These are phyloP conservation scores for Hylaeus volcanicus DNA, from an alignment of 1,140 invertebrate species.

Conservation along the genomic window DNA sequence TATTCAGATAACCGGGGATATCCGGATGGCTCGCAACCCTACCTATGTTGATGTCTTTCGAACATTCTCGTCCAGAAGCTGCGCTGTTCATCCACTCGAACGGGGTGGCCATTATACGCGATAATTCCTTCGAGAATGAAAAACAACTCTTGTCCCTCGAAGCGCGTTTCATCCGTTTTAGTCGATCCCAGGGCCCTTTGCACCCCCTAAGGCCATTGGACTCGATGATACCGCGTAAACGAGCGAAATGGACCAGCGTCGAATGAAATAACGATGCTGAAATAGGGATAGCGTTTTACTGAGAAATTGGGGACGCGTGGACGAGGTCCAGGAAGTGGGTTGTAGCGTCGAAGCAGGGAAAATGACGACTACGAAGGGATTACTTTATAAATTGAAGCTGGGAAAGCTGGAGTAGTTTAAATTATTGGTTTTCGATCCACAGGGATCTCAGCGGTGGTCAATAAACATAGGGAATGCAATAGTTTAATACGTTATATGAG, in stretches of 20 bases:
- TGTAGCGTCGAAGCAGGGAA: no score
- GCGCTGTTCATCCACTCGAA: constrained; percentile 29
- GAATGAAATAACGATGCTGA: constrained; percentile 6
- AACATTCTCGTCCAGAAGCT: neutral
- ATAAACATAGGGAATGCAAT: no score
- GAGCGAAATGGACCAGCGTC: constrained; percentile 27
- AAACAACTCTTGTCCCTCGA: constrained; percentile 34
- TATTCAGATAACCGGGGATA: constrained; percentile 40
- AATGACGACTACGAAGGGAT: neutral
- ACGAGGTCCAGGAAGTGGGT: no score
- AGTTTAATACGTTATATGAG: no score
- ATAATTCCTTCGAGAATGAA: constrained; percentile 57
- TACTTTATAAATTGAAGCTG: no score
- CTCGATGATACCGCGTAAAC: constrained; percentile 28
- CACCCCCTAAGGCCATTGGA: constrained; percentile 1
- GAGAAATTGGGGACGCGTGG: neutral
- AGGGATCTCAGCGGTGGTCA: no score
- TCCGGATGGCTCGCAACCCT: constrained; percentile 24
- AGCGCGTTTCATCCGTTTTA: neutral
- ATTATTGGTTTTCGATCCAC: no score
- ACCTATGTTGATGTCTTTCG: constrained; percentile 14
- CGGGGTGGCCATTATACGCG: constrained; percentile 34
- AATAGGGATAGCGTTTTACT: constrained; percentile 2
- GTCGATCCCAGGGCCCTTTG: no score
- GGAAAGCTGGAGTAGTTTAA: no score